Evolutionary conservation across 2,113 vertebrate species (phyloP), one percentile per base, ranked within the genome.

Genomic region (Trematocara unimaculatum): DNA sequence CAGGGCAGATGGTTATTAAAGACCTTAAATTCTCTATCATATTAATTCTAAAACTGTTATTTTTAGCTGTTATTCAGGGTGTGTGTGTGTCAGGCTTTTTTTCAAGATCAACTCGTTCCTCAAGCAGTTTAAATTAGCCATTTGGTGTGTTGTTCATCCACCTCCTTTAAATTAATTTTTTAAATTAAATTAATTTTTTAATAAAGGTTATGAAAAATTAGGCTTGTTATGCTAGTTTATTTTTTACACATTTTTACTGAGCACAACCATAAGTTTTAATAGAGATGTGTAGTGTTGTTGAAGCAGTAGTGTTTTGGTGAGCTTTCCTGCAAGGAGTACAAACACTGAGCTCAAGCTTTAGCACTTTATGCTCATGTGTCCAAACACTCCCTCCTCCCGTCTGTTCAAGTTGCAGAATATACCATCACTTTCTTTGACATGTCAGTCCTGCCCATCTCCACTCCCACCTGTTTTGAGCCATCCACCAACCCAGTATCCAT

Each of bases 111-210:
- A 31, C 72, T 49, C 5, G 6, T 49, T 4, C 15, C 4, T 77
- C 42, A 80, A 70, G 42, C 29, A 86, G 42, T 86, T 88, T 83
- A 90, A 89, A 90, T 82, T 5, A 70, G n/a, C 33, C 51, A 88
- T 82, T 31, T 38, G 14, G n/a, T 38, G n/a, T 38, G 29, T 62
- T 84, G 20, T 35, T 60, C 14, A 17, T 29, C 42, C 14, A 47
- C 23, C 20, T 72, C 40, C 14, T 72, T 45, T 62, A 45, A 29
- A 29, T 74, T 3, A 7, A 23, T 70, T 72, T 72, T 45, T 26
- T 26, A 0, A 35, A 62, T 62, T 11, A 3, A 29, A 47, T 74
- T 7, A 1, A 4, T 70, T 47, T 70, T 47, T 26, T 4, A 72
- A 72, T 26, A 7, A 49, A n/a, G 26, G 42, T 47, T 49, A 7